Conservation (phyloP, 2,113 vertebrate genomes). For the Notiomystis cincta region DNA sequence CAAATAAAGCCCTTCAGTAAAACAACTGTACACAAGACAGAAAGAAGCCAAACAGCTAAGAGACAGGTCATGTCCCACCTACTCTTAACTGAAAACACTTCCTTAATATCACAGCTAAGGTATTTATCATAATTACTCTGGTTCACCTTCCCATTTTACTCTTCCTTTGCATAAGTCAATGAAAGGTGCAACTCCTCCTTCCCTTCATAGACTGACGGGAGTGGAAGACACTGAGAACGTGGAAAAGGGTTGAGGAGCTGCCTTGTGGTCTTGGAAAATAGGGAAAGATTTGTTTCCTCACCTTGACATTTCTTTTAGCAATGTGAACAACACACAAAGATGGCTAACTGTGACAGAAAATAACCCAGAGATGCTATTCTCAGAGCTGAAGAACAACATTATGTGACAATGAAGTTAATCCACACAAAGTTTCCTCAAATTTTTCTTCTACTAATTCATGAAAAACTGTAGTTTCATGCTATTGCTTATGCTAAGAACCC, state of each 20-base stretch:
- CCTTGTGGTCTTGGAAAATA: background rate
- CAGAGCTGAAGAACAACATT: background rate
- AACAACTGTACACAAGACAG: background rate
- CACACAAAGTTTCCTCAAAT: background rate
- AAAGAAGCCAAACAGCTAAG: background rate
- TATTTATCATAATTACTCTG: background rate
- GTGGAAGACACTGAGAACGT: background rate
- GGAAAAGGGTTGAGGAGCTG: background rate
- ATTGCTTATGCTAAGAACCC: background rate
- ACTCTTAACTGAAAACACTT: background rate
- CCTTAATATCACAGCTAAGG: background rate
- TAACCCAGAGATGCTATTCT: background rate
- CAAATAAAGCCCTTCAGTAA: background rate
- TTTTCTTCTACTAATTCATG: background rate
- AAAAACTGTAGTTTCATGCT: background rate
- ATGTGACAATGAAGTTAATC: background rate
- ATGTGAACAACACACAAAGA: fast-evolving
- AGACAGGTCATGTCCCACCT: background rate
- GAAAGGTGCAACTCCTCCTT: background rate
- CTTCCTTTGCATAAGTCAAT: background rate
- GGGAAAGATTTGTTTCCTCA: background rate
- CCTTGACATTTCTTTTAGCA: background rate
- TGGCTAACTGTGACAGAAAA: background rate
- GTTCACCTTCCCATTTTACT: background rate
- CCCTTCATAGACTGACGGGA: background rate